phyloP scores from a whole-genome alignment of 2,113 vertebrate genomes.

The Clarias gariepinus region DNA sequence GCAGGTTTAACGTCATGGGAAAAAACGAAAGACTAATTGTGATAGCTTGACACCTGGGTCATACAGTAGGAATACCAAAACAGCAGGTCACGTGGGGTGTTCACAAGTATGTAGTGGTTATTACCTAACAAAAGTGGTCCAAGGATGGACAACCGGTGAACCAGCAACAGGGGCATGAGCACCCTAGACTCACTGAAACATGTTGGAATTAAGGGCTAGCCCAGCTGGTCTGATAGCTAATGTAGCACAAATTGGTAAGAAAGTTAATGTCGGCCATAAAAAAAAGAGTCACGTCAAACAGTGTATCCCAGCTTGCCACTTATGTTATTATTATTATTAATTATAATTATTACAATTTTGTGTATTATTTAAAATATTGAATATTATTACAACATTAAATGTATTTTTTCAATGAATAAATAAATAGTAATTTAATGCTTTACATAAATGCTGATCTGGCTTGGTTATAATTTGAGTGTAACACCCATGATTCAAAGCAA shows the following conservation, averaged over 20 bases:
- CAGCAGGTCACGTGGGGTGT: too few relatives aligned
- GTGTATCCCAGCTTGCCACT: too few relatives aligned
- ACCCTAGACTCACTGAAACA: background rate
- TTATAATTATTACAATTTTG: too few relatives aligned
- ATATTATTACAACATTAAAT: background rate
- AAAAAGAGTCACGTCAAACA: too few relatives aligned
- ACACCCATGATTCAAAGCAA: background rate
- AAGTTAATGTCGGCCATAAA: too few relatives aligned
- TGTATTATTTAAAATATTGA: background rate
- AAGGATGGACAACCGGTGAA: background rate
- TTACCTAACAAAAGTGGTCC: background rate
- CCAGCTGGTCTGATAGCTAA: background rate
- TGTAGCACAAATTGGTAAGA: background rate
- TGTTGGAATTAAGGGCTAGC: background rate
- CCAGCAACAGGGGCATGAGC: background rate
- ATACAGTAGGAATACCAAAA: too few relatives aligned
- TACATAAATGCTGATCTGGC: background rate
- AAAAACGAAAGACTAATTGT: too few relatives aligned
- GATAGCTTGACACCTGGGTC: too few relatives aligned
- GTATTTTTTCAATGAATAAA: background rate
- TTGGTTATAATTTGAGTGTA: background rate
- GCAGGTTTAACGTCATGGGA: too few relatives aligned
- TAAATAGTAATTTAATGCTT: too few relatives aligned
- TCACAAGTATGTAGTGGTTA: too few relatives aligned
- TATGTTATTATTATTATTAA: too few relatives aligned